These are phyloP conservation scores for Drosophila atripex DNA, from an alignment of 2,888 invertebrate species.

Conservation along the genomic window DNA sequence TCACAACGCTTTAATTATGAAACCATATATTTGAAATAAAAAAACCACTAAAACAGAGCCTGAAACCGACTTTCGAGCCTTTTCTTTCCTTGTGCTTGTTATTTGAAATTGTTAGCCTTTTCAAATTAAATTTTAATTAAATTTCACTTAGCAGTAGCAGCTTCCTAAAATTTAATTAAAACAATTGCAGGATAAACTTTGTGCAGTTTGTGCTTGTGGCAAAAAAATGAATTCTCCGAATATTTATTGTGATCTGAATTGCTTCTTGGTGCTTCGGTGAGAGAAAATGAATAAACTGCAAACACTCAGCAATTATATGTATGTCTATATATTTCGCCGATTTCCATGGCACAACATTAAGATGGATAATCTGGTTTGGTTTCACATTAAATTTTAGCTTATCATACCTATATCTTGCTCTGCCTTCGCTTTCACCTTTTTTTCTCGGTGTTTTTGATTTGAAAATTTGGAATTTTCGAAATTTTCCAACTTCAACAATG, in stretches of 20 bases:
- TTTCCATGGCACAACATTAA: slow-evolving; percentile 6
- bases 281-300: background rate
- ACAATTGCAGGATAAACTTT: background rate
- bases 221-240: background rate
- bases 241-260: background rate
- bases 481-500: background rate
- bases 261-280: background rate
- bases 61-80: slow-evolving; percentile 9
- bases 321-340: background rate
- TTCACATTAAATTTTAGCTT: background rate
- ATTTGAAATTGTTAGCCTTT: background rate
- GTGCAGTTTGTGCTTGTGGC: slow-evolving; percentile 1
- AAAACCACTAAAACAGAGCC: background rate
- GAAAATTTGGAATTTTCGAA: background rate
- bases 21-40: background rate
- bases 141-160: background rate
- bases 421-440: slow-evolving; percentile 1
- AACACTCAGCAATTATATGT: background rate
- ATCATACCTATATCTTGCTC: background rate
- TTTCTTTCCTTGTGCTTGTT: background rate
- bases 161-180: background rate
- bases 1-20: slow-evolving; percentile 5
- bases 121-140: background rate
- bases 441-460: background rate
- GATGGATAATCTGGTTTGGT: background rate